Evolutionary conservation across 1,140 invertebrate genomes (phyloP), one percentile per base, ranked within the genome.

Genomic region (Lucilia cuprina): DNA sequence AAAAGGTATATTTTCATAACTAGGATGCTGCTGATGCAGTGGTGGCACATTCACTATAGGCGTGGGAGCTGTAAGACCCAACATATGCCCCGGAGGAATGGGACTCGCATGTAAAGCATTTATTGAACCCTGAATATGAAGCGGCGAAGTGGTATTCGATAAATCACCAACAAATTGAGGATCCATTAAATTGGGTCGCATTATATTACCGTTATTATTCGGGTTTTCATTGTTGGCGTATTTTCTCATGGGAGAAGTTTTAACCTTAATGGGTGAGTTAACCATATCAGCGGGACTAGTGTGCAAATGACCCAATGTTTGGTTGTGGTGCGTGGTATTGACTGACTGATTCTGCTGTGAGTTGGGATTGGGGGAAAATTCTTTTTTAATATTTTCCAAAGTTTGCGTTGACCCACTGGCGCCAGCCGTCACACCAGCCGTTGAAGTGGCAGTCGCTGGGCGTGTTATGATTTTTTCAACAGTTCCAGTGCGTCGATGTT

Each of bases 71-170:
- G 30, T 70, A 1, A 60, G 17, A 4, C 50, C 25, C 19, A 82
- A 65, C 60, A 82, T 35, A 30, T 82, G 50, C 30, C 65, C 75
- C 13, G 75, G 86, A 0, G 85, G 84, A 13, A 90, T 87, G 19
- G 88, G 86, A 85, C 87, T 88, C 82, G 88, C 85, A 77, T 88
- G 88, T 19, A 85, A 55, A 19, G 86, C 85, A 74, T 86, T 49
- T n/a, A 83, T 17, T 47, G 70, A n/a, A 25, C 74, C 82, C 7
- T 83, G 82, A 34, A 75, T n/a, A 49, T 83, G 74, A 34, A 85
- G 49, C 30, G 84, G 82, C 47, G 83, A 75, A 12, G 84, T 78
- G 10, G 74, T 65, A 83, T 78, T 82, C n/a, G 82, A 65, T 50
- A 60, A 30, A 19, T 35, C 82, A 19, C 25, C 60, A n/a, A 82